Base-by-base conservation (phyloP, 2,113 vertebrate genomes). In the Triplophysa siluroides region DNA sequence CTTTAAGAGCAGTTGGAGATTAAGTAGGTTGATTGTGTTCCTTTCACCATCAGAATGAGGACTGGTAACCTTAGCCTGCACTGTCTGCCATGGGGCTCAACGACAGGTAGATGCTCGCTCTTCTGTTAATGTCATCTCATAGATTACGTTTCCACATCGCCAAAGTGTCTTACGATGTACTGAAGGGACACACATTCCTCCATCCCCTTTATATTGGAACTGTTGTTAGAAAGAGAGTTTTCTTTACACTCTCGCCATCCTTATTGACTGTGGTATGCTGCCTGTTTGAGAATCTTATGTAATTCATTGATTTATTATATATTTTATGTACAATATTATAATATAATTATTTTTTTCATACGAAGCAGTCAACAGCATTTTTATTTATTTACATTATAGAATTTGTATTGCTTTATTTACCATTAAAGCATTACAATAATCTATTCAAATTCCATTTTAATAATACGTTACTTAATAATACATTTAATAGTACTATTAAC, bases 121-220 rank as follows among this genome's bases (percentile, higher is more conserved):
- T 92, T 94, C 90, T 94, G 95, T 94, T 96, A 95, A 97, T 94
- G 94, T 96, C 92, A 92, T 90, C 91, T 91, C 84, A 78, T 87
- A 94, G 94, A 94, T 98, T 95, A 84, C 91, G 86, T 98, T 98
- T 96, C 97, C 92, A 91, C 91, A 86, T 90, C 87, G 82, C 92
- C 81, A 92, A 93, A 94, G 91, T 93, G 92, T 88, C 89, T 93
- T 90, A 88, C 91, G 83, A 91, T 87, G 80, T 85, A 87, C 85
- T 83, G 58, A 24, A 60, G 63, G 71, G 78, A 88, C 88, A 89
- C 83, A 77, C 82, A 87, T 84, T 88, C 82, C 64, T 85, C 85
- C 83, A 71, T 76, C 58, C 45, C 38, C 43, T 78, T 73, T 45
- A 47, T 43, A 58, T 38, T 21, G 74, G 45, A 65, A 21, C 45